Evolutionary conservation across 1,140 invertebrate genomes (phyloP).

Genomic region (Gryllus bimaculatus): DNA sequence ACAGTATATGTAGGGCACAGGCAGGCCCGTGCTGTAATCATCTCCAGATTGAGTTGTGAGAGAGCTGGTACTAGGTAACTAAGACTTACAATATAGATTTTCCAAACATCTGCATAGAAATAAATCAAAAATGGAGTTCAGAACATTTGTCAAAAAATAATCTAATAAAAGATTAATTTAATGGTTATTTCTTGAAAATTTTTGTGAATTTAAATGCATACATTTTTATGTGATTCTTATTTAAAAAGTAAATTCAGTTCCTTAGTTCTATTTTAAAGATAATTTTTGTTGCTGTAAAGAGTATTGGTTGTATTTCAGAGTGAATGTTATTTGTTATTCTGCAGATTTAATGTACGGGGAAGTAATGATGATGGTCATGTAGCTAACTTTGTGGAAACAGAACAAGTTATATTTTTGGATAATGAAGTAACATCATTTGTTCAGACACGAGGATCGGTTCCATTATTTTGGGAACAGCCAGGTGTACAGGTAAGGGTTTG

Average conservation of each 20-base stretch:
- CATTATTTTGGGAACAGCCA: constrained; percentile 98
- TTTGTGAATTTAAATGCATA: too few relatives aligned
- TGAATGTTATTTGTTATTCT: too few relatives aligned
- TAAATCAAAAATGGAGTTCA: too few relatives aligned
- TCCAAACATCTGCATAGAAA: too few relatives aligned
- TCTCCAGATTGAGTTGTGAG: constrained; percentile 94
- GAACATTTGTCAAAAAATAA: too few relatives aligned
- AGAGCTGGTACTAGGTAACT: constrained; percentile 75
- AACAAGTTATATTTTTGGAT: constrained; percentile 90
- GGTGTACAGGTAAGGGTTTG: constrained; percentile 70
- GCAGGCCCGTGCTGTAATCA: constrained; percentile 85
- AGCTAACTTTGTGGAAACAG: constrained; percentile 99
- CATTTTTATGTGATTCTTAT: too few relatives aligned
- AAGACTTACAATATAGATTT: neutral
- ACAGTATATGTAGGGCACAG: constrained; percentile 90
- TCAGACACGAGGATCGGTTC: constrained; percentile 91
- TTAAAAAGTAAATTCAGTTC: too few relatives aligned
- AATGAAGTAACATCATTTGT: constrained; percentile 73
- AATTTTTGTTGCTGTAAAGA: too few relatives aligned
- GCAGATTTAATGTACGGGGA: constrained; percentile 93
- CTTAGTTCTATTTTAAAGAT: too few relatives aligned
- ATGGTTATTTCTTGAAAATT: too few relatives aligned
- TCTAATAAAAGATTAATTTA: too few relatives aligned
- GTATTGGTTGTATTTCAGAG: too few relatives aligned
- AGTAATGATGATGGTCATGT: constrained; percentile 98